phyloP scores from a whole-genome alignment of 2,113 vertebrate genomes.

The Pedetes capensis region DNA sequence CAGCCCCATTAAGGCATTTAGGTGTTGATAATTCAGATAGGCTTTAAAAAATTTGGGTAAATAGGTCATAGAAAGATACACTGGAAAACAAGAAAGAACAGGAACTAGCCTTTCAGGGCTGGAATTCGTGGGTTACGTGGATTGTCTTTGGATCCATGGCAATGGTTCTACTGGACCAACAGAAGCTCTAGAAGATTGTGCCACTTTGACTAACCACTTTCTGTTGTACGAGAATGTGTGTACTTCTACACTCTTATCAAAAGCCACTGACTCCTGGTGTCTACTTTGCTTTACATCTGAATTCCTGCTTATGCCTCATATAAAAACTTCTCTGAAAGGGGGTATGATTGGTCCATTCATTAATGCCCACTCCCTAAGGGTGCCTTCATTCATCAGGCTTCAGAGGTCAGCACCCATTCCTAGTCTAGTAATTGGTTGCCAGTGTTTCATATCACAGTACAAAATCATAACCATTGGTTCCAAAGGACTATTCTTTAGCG shows the following conservation, averaged over 20 bases:
- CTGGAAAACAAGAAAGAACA: not conserved
- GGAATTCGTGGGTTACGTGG: not conserved
- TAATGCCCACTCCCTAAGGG: not conserved
- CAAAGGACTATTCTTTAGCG: not conserved
- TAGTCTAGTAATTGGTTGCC: not conserved
- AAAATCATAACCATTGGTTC: not conserved
- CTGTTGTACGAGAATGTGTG: not conserved
- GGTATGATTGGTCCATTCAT: not conserved
- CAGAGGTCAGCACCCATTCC: not conserved
- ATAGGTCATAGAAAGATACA: not conserved
- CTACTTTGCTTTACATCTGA: not conserved
- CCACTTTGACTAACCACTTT: not conserved
- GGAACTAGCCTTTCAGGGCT: not conserved
- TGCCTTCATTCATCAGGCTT: not conserved
- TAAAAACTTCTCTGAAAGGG: not conserved
- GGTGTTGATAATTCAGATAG: not conserved
- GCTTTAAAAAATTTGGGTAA: not conserved
- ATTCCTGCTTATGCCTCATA: not conserved
- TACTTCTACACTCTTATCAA: not conserved
- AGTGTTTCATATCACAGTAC: not conserved
- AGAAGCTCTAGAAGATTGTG: not conserved
- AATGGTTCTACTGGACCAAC: not conserved
- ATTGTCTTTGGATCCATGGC: not conserved
- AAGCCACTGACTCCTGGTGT: not conserved
- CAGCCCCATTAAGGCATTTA: too few relatives aligned